phyloP scores from a whole-genome alignment of 2,797 vertebrate species.

The Carcharodon carcharias region DNA sequence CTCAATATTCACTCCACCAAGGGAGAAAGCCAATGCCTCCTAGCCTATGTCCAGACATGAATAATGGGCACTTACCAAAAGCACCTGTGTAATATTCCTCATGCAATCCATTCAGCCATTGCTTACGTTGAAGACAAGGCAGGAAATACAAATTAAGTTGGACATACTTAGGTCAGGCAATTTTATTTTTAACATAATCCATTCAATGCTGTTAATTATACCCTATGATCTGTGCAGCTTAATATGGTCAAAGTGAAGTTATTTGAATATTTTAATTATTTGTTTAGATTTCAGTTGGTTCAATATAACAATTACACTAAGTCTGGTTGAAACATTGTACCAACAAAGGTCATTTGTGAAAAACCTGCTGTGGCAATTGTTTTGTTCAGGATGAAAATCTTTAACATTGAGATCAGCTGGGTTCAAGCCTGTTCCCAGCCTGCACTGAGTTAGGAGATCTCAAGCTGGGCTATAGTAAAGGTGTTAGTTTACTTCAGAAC shows the following conservation, averaged over 20 bases:
- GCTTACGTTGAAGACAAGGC: not conserved
- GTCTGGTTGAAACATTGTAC: not conserved
- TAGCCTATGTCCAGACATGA: no score
- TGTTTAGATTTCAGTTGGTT: not conserved
- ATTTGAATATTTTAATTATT: slow-evolving; percentile 4
- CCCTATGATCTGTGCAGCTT: not conserved
- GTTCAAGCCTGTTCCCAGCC: not conserved
- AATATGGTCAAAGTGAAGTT: not conserved
- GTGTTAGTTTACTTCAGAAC: not conserved
- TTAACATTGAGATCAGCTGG: not conserved
- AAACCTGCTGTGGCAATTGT: not conserved
- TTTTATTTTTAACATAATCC: not conserved
- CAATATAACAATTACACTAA: not conserved
- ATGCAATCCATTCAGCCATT: not conserved
- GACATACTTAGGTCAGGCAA: not conserved
- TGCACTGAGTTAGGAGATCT: not conserved
- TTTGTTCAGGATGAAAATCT: not conserved
- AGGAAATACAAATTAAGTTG: not conserved
- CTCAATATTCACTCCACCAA: not conserved
- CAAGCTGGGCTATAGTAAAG: not conserved
- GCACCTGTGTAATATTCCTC: not conserved
- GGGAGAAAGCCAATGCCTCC: not conserved
- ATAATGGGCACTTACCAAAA: not conserved
- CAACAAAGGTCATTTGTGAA: not conserved
- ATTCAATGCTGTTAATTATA: not conserved